Conservation (phyloP, 2,888 invertebrate genomes). For the Troides oblongomaculatus region DNA sequence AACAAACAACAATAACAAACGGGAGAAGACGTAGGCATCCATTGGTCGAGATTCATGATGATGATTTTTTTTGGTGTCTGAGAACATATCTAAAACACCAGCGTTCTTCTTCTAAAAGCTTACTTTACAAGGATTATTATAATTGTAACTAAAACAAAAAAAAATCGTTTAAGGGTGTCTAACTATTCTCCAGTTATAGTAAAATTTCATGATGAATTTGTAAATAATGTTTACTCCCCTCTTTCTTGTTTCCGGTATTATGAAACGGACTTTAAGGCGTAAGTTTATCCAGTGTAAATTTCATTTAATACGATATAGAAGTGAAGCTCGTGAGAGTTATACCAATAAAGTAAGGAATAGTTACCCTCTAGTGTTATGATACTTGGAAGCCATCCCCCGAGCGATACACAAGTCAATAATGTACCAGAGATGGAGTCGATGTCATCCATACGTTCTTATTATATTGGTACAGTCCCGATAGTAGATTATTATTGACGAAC, state of each 20-base stretch:
- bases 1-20: too few species aligned
- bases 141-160: too few species aligned
- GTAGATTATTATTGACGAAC: conserved; percentile 24
- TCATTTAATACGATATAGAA: conserved; percentile 3
- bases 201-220: too few species aligned
- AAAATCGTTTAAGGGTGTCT: too few species aligned
- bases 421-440: conserved; percentile 14
- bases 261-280: background rate
- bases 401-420: conserved; percentile 32
- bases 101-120: too few species aligned
- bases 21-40: too few species aligned
- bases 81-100: too few species aligned
- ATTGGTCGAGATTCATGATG: too few species aligned
- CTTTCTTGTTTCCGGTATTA: background rate
- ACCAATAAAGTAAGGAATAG: conserved; percentile 23
- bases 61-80: too few species aligned
- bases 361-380: conserved; percentile 29
- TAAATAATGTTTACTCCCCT: background rate
- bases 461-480: conserved; percentile 19
- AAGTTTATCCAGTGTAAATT: background rate
- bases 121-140: too few species aligned
- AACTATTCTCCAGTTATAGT: too few species aligned
- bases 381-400: conserved; percentile 15
- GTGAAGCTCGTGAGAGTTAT: conserved; percentile 18
- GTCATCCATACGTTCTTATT: conserved; percentile 19